Evolutionary conservation across 1,140 invertebrate species (phyloP), one percentile per base, ranked within the genome.

Genomic region (Drosophila jambulina): DNA sequence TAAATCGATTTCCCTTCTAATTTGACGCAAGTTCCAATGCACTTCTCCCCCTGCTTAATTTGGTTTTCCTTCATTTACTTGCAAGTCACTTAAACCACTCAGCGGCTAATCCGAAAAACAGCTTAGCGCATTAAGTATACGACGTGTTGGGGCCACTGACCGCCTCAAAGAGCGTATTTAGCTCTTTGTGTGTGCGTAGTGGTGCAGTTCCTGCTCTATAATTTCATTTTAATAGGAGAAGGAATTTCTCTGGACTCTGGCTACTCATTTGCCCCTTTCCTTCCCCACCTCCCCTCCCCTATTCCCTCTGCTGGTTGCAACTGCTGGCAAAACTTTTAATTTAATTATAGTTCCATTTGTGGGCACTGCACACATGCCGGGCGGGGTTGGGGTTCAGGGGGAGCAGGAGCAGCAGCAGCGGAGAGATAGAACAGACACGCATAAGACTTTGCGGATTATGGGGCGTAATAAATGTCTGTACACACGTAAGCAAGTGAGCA

Each of bases 271-370:
- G 58, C 57, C 61, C 17, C 49, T 59, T 60, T 49, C 19, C n/a
- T 4, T 10, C 48, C 49, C 48, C 27, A 40, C 10, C 19, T 53
- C 15, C 25, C 45, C 59, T n/a, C 51, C 29, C 21, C 10, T 36
- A 29, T 45, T 51, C 49, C 43, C 54, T 51, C 25, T 29, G 43
- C 43, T 59, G n/a, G 21, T 15, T 59, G 46, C 46, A 79, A 83
- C 78, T 75, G 68, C 77, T 85, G 75, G 85, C 42, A 70, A 82
- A 85, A 90, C 75, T 90, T 90, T 90, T 90, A 85, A 90, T 91
- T 90, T 90, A 90, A 90, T 90, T 90, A 90, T 90, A 90, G 81
- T 84, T 90, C 61, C 81, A 79, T 90, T 82, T 85, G 81, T 70
- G 85, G 78, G 49, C 56, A 75, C 21, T 60, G 69, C 70, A 72